Evolutionary conservation across 2,888 invertebrate genomes (phyloP), one percentile per base, ranked within the genome.

Genomic region (Meandrusa payeni): DNA sequence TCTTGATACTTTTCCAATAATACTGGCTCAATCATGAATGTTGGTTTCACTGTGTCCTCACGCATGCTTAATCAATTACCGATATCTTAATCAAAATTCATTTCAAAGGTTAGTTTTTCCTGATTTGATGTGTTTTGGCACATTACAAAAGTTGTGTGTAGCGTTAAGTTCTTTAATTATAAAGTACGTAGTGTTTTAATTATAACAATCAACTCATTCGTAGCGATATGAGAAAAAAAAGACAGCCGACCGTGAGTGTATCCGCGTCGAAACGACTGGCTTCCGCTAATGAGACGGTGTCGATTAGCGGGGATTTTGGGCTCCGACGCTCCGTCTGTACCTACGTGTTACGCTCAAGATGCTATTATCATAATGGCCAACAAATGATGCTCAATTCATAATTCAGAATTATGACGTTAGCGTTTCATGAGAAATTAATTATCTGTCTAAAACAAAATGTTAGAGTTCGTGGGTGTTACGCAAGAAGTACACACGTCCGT

Each of bases 261-360:
- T 65, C 65, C 64, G 63, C 57, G 61, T 67, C 48, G 58, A 59
- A 63, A 65, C 57, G 55, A 59, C 56, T 58, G 51, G 56, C 60
- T 71, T 65, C 59, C 57, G 54, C 58, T 71, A 72, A 73, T 69
- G 70, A 72, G 64, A 50, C 57, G 52, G 50, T 54, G 64, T 59
- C 64, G 62, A 64, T 70, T 69, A 67, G 61, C 52, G 56, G 43
- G 62, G 59, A 64, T 65, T 62, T 66, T 44, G 60, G 50, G 45
- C 47, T 48, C 47, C 45, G 46, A 41, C 43, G 15, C 15, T 15
- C 4, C 26, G 29, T 41, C 28, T 24, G 31, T 46, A 41, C 29
- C 42, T 34, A 24, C 43, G 38, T 47, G 26, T 48, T 41, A 40
- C 28, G 23, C 19, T 42, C 24, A 17, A 44, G 24, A 36, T 41